Conservation (phyloP, 1,140 invertebrate species). For the Heliconius nattereri region DNA sequence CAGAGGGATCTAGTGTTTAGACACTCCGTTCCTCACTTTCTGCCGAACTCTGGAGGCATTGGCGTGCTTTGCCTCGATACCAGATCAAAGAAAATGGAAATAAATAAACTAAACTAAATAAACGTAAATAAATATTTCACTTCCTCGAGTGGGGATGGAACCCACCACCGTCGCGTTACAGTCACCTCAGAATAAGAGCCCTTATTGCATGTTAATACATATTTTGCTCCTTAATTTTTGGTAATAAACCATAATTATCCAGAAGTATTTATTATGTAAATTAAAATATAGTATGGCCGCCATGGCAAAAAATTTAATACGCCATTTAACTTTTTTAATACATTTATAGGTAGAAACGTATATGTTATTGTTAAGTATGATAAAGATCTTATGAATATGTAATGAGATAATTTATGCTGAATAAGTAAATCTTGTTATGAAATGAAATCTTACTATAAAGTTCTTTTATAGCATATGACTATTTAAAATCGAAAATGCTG, state of each 20-base stretch:
- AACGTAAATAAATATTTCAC: no score
- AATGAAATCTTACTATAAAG: neutral
- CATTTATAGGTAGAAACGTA: neutral
- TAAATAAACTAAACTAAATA: no score
- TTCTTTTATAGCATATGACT: neutral
- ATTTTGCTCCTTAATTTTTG: neutral
- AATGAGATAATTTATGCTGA: neutral
- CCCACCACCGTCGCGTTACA: no score
- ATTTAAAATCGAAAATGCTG: no score
- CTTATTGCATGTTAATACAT: neutral
- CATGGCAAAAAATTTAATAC: neutral
- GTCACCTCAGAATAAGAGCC: no score
- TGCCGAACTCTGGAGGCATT: no score
- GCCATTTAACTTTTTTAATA: neutral
- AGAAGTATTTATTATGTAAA: neutral
- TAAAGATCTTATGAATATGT: conserved; percentile 2
- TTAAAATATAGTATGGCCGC: neutral
- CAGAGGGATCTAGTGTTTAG: no score
- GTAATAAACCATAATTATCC: neutral
- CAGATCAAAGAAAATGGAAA: no score
- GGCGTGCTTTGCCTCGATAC: no score
- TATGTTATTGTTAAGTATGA: conserved; percentile 3
- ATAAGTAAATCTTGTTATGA: neutral
- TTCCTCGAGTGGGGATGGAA: no score
- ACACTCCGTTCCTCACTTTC: no score